Base-by-base conservation (phyloP, 2,888 invertebrate genomes). In the Dexiosoma caninum region DNA sequence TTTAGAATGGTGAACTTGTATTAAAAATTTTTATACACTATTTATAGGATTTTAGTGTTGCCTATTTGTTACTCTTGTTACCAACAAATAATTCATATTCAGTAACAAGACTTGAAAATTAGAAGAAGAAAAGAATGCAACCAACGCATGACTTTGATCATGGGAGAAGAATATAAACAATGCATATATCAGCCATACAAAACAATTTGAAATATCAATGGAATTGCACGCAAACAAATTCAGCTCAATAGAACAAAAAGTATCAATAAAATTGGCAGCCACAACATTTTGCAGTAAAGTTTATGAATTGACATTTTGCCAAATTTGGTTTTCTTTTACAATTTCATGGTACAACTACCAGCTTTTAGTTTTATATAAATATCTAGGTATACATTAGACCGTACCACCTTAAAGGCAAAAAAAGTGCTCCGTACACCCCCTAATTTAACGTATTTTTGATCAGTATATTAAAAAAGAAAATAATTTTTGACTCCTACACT, bases 261-360 rank as follows among this genome's bases (percentile, higher is more conserved):
- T 53, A 9, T 30, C 2, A 40, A 32, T 12, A 7, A 32, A 59
- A 55, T 69, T 69, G 60, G 44, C 60, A 76, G 44, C 60, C 77
- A 60, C 55, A 66, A 42, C n/a, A 51, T 64, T 49, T 66, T 66
- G 64, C 71, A 69, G 40, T 55, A 75, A 60, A 74, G 71, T 75
- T 75, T 75, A 78, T 78, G 78, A 82, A 71, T 82, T 82, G 82
- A 82, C 78, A 76, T 70, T 82, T 76, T 74, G 81, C 83, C 83
- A 83, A 82, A 83, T 83, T 83, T 83, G 82, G 83, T 79, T 79
- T 77, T 82, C 69, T 59, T 42, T 60, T 59, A 44, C 37, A 60
- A 64, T 76, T 60, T 78, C 51, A 35, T 57, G 53, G 66, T 42
- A 23, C n/a, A n/a, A n/a, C n/a, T n/a, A n/a, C 42, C 62, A 23